A percentile compares a stretch with the other conserved stretches of the same genome.
Evolutionary conservation across 2,113 vertebrate species (phyloP).

Genomic region (Megaleporinus macrocephalus): DNA sequence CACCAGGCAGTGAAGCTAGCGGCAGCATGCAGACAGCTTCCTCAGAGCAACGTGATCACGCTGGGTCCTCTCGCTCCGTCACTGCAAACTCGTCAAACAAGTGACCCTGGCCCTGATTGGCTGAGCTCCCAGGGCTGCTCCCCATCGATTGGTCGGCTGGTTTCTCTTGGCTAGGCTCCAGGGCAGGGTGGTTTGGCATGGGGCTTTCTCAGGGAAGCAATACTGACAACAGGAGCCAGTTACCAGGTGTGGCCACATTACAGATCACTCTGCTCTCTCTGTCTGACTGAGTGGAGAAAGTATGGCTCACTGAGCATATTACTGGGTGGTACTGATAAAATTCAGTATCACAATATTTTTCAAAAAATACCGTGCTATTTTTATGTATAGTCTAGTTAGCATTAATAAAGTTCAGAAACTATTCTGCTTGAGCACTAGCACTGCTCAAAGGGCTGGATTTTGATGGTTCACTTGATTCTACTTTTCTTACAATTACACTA

Average conservation of each 20-base stretch:
- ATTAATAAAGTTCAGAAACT: too few species aligned
- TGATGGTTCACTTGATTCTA: too few species aligned
- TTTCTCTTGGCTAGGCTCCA: slow-evolving; percentile 78
- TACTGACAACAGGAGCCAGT: slow-evolving; percentile 79
- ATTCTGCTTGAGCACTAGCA: too few species aligned
- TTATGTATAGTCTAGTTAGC: neutral
- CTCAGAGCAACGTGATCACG: slow-evolving; percentile 31
- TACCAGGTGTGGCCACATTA: slow-evolving; percentile 86
- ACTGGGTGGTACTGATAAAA: neutral
- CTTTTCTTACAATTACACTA: too few species aligned
- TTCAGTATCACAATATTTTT: neutral
- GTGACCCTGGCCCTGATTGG: slow-evolving; percentile 75
- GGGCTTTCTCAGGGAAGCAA: slow-evolving; percentile 82
- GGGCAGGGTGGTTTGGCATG: slow-evolving; percentile 78
- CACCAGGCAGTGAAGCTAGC: neutral
- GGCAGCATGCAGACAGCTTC: neutral
- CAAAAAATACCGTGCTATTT: neutral
- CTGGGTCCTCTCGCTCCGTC: slow-evolving; percentile 51
- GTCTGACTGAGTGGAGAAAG: slow-evolving; percentile 64
- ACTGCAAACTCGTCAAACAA: slow-evolving; percentile 74
- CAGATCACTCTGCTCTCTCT: slow-evolving; percentile 75
- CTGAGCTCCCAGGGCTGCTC: slow-evolving; percentile 54
- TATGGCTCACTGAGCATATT: neutral
- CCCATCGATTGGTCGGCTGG: slow-evolving; percentile 63
- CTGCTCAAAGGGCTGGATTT: too few species aligned